These are phyloP conservation scores for Homalodisca vitripennis DNA, from an alignment of 1,140 invertebrate species.

Conservation along the genomic window DNA sequence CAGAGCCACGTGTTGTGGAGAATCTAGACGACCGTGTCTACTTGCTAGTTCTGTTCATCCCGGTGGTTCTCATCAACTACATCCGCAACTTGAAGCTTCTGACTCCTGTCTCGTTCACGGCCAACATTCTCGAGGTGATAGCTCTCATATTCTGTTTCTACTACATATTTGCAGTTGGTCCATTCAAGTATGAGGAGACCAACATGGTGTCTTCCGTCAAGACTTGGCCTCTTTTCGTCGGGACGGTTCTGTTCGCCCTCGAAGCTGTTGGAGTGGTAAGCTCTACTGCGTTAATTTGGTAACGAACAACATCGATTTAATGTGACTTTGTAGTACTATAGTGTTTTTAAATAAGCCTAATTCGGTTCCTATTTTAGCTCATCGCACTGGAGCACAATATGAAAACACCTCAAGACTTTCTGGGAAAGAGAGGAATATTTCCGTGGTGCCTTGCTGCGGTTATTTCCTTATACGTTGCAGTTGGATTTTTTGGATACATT, in stretches of 20 bases:
- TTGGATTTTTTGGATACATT: no score
- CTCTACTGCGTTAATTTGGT: no score
- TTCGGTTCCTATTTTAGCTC: no score
- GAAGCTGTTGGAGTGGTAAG: conserved; percentile 4
- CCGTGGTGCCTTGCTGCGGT: no score
- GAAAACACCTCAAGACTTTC: no score
- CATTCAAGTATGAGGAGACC: not conserved
- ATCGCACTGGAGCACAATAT: no score
- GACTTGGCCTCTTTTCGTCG: not conserved
- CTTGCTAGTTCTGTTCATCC: conserved; percentile 64
- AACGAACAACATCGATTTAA: no score
- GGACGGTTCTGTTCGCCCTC: conserved; percentile 1
- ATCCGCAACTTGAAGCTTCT: conserved; percentile 69
- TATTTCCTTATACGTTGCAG: no score
- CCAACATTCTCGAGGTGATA: conserved; percentile 58
- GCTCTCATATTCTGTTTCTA: conserved; percentile 42
- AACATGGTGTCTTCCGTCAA: not conserved
- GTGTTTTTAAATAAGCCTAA: no score
- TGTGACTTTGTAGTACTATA: no score
- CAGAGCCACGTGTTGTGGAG: conserved; percentile 2
- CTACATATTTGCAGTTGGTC: not conserved
- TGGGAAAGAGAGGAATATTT: no score
- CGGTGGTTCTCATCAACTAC: conserved; percentile 69
- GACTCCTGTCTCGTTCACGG: conserved; percentile 70
- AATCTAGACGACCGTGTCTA: conserved; percentile 56